Evolutionary conservation across 2,113 vertebrate species (phyloP), one percentile per base, ranked within the genome.

Genomic region (Dasyprocta punctata): DNA sequence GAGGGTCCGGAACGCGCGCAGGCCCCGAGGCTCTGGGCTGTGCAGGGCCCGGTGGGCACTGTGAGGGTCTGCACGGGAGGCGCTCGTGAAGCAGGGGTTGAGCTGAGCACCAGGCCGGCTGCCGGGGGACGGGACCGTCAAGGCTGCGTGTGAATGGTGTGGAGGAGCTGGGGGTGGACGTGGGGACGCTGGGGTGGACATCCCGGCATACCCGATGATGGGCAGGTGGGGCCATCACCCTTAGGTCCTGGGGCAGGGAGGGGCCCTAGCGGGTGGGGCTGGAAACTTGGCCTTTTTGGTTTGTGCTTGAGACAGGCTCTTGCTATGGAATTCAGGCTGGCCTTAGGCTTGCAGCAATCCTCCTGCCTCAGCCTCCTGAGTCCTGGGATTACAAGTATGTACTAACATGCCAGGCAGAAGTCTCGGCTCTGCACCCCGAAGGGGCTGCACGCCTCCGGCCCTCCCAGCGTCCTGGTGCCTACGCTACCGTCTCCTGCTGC

Each of bases 91-190:
- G 13, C 33, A 3, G 33, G 63, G 5, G 63, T 11, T 33, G 4
- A 7, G 12, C 52, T 11, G 10, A 52, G 10, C 56, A 58, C 19
- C 7, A 58, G 56, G 67, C 19, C 67, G 38, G 7, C 17, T 73
- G n/a, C 38, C 20, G 20, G 65, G 17, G 33, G 65, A 19, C 17
- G 0, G 19, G 65, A n/a, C 36, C 33, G 12, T 41, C 17, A 11
- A 41, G 38, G n/a, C n/a, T 22, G 7, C 7, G 3, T 12, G 20
- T 1, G 9, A 38, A 38, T 10, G 20, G 11, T 3, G 3, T 7
- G 3, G n/a, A 73, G n/a, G n/a, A 41, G n/a, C 69, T 38, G n/a
- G 69, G 63, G 30, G 5, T 9, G 26, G 60, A 33, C 8, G 7
- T 28, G 63, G 63, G 30, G 13, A 14, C 7, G 4, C 69, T 11